Conservation (phyloP, 2,797 vertebrate species). For the Babyrousa celebensis region DNA sequence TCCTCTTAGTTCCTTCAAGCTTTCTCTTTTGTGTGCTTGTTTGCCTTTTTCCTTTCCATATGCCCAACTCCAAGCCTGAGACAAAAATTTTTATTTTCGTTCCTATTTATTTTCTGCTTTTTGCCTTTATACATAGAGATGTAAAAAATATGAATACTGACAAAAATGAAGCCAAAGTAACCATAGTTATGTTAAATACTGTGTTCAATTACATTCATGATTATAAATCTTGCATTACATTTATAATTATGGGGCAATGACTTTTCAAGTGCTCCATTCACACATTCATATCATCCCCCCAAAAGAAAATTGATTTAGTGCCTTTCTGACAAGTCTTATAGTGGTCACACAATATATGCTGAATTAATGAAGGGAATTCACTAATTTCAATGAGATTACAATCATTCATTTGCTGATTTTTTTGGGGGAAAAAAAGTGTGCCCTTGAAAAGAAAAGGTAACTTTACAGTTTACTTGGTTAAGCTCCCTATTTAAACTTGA, state of each 20-base stretch:
- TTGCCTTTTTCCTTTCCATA: constrained; percentile 38
- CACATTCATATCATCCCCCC: not conserved
- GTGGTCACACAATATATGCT: not conserved
- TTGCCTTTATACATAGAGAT: not conserved
- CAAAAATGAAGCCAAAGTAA: constrained; percentile 39
- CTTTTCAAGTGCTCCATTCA: constrained; percentile 24
- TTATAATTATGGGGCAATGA: not conserved
- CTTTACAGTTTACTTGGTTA: constrained; percentile 41
- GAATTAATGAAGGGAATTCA: constrained; percentile 22
- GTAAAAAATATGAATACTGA: not conserved
- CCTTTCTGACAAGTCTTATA: not conserved
- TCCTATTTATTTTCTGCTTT: constrained; percentile 56
- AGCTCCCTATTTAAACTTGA: constrained; percentile 51
- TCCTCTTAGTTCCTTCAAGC: not conserved
- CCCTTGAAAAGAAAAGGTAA: constrained; percentile 59
- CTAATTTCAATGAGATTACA: constrained; percentile 17
- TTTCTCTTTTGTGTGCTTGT: constrained; percentile 45
- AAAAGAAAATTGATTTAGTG: not conserved
- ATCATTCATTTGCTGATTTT: not conserved
- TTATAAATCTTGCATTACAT: not conserved
- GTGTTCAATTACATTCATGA: not conserved
- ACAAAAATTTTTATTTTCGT: not conserved
- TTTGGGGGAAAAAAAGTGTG: constrained; percentile 16
- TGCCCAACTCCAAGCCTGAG: not conserved
- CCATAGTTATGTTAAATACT: not conserved